These are phyloP conservation scores for Trialeurodes vaporariorum DNA, from an alignment of 1,140 invertebrate genomes.

Conservation along the genomic window DNA sequence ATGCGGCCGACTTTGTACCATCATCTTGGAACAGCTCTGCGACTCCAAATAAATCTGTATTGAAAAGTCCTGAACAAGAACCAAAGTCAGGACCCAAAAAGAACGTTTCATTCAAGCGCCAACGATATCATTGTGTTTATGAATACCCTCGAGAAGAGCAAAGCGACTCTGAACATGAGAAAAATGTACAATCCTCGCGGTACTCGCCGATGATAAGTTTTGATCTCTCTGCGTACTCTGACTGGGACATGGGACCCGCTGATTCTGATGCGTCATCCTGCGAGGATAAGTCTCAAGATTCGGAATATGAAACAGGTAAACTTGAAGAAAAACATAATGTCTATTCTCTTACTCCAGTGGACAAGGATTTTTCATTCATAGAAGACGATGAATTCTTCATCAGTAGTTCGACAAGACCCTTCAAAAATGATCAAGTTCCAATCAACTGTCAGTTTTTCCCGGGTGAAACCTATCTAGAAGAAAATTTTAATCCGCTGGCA, in stretches of 20 bases:
- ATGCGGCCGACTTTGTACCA: conserved; percentile 42
- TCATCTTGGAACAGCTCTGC: conserved; percentile 44
- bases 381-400: conserved; percentile 37
- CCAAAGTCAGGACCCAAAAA: conserved; percentile 33
- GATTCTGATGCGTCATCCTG: conserved; percentile 7
- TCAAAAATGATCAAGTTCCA: conserved; percentile 44
- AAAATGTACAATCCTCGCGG: neutral
- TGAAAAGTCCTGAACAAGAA: conserved; percentile 41
- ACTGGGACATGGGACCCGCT: conserved; percentile 11
- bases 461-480: conserved; percentile 30
- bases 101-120: conserved; percentile 64
- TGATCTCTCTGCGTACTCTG: conserved; percentile 3
- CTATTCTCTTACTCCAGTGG: conserved; percentile 7
- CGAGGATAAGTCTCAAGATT: conserved; percentile 6
- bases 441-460: conserved; percentile 52
- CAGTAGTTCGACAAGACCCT: conserved; percentile 53
- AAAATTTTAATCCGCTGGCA: neutral
- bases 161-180: neutral
- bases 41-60: conserved; percentile 41
- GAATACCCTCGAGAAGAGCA: conserved; percentile 59
- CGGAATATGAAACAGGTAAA: conserved; percentile 3
- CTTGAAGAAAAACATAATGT: conserved; percentile 1
- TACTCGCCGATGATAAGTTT: neutral
- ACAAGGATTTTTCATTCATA: conserved; percentile 2
- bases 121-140: conserved; percentile 68